phyloP scores from a whole-genome alignment of 2,113 vertebrate genomes.

The Uropsilus gracilis region DNA sequence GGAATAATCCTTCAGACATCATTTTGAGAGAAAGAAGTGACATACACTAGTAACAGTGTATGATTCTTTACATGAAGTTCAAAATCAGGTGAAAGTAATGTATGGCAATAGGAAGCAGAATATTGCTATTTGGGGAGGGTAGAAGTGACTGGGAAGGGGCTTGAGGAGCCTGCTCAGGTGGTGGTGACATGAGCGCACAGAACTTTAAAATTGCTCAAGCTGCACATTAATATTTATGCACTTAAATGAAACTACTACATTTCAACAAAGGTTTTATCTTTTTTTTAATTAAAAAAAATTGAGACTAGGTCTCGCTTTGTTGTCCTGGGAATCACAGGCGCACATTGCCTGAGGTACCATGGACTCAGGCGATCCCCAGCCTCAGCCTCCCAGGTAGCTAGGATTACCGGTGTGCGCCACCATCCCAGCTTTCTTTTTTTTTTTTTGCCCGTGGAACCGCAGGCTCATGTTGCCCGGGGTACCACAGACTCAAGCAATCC shows the following conservation, averaged over 20 bases:
- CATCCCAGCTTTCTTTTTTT: too few species aligned
- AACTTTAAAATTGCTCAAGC: background rate
- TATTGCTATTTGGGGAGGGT: background rate
- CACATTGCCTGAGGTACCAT: too few species aligned
- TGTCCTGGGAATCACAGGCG: too few species aligned
- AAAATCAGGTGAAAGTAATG: slow-evolving; percentile 15
- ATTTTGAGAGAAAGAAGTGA: background rate
- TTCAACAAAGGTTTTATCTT: background rate
- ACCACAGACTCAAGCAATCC: too few species aligned
- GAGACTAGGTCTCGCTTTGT: too few species aligned
- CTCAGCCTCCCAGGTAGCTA: too few species aligned
- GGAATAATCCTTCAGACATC: background rate
- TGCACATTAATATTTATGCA: background rate
- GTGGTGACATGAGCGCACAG: background rate
- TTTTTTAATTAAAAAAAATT: too few species aligned
- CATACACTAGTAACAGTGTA: background rate
- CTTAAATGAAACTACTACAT: background rate
- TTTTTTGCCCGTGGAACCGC: too few species aligned
- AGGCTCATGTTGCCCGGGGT: too few species aligned
- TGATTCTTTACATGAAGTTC: background rate
- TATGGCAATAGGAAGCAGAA: background rate
- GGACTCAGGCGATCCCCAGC: too few species aligned
- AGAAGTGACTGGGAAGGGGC: background rate
- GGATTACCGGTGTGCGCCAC: too few species aligned
- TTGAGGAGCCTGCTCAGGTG: background rate